Evolutionary conservation across 2,888 invertebrate genomes (phyloP), one percentile per base, ranked within the genome.

Genomic region (Aquatica leii): DNA sequence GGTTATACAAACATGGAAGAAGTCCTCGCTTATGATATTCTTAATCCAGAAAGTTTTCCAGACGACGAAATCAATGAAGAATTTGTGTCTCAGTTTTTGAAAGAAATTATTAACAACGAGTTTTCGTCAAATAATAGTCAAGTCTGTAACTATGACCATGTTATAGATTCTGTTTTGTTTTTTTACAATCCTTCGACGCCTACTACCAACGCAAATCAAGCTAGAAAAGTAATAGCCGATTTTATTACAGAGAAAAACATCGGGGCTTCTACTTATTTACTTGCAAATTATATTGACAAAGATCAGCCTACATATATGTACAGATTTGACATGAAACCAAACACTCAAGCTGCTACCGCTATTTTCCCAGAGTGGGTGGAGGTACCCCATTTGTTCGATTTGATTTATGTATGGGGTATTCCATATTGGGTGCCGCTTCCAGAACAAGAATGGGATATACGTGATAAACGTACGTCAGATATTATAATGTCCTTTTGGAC

Each of bases 1-100:
- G 92, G 92, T 0, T 93, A 88, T 71, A 93, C 93, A 0, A 89
- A 90, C 71, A 93, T 93, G 89, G 94, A 94, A 81, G 91, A 92
- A 71, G 90, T 89, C 5, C 78, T 93, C 1, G 84, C 88, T 14
- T 78, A 83, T 51, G 82, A 82, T n/a, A 78, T 86, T 18, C 83
- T 87, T 41, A 86, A 86, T 51, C 83, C 84, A 31, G 84, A 85
- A 40, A 84, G 85, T 49, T 84, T 86, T 51, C 86, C 88, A 35
- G 85, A 87, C 1, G 88, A 86, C 9, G 83, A 91, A 31, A 86
- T 86, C 66, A 82, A 83, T 66, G 81, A 81, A 40, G 86, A 86
- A 69, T 90, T 89, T 35, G 58, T 79, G 11, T 70, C 74, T 18
- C 69, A 83, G 14, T 84, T 90, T 80, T 84, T 91, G 34, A 84